Base-by-base conservation (phyloP, 2,113 vertebrate genomes). In the Chunga burmeisteri region DNA sequence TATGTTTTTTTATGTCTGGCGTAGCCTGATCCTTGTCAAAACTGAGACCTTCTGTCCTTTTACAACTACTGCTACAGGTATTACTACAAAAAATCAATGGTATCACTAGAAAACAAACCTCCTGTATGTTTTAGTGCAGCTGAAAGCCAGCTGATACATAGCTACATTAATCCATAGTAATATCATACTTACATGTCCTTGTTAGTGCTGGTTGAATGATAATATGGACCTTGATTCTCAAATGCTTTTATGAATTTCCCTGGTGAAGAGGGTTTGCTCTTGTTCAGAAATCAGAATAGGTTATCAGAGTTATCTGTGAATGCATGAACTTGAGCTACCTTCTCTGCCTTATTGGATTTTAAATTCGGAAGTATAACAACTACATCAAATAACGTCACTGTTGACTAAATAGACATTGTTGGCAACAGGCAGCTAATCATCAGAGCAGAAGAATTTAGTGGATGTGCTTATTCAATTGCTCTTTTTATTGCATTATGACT, bases 161-260 rank as follows among this genome's bases (percentile, higher is more conserved):
- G 68, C 50, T 89, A 36, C 77, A 78, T 84, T 92, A 94, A 81
- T 32, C 38, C 65, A 67, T 30, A 50, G 77, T 87, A 82, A 81
- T 91, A 95, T 67, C 83, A 47, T 83, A 63, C 72, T 93, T 92
- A 62, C 16, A 44, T 36, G 68, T 93, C 88, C 94, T 96, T 96
- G 81, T 93, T 94, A 96, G 77, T 71, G 32, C 26, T 67, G 3
- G 4, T 38, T 71, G 94, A 94, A 93, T 88, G 91, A 44, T 84
- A 91, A 89, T 52, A 42, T 36, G 77, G 63, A 87, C 65, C 68
- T 93, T 84, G 59, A 50, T 79, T 91, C 77, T 91, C 61, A 74
- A 32, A 32, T 87, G 50, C 61, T 79, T 67, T 80, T 94, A 89
- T 71, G 42, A 81, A 93, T 96, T 95, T 86, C 44, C 65, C 47